Evolutionary conservation across 1,140 invertebrate species (phyloP).

Genomic region (Formica exsecta): DNA sequence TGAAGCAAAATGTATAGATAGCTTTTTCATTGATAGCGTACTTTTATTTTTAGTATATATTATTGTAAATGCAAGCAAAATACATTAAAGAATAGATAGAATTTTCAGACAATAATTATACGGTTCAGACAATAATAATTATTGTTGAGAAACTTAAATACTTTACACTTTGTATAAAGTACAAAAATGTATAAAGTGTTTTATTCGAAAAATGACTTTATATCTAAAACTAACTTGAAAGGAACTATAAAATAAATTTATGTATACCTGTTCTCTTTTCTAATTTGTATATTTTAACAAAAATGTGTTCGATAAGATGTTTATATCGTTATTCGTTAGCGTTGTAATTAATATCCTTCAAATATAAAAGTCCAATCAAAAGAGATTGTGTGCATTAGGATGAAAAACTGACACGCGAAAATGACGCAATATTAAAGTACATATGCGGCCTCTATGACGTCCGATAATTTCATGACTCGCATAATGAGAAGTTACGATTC

Average conservation of each 20-base stretch:
- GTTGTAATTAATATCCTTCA: no score
- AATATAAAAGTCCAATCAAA: background rate
- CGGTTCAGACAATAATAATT: background rate
- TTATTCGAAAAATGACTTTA: background rate
- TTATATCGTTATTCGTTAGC: background rate
- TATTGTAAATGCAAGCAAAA: background rate
- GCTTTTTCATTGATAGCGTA: background rate
- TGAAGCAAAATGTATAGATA: no score
- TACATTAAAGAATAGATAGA: background rate
- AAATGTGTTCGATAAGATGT: background rate
- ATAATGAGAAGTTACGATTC: conserved; percentile 50
- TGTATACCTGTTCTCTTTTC: background rate
- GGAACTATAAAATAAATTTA: background rate
- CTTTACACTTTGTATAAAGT: background rate
- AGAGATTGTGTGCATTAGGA: background rate
- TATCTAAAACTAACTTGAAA: background rate
- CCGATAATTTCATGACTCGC: conserved; percentile 48
- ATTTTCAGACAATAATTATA: conserved; percentile 12
- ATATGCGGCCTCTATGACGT: background rate
- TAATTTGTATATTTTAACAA: background rate
- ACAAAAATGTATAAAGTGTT: background rate
- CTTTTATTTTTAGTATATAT: background rate
- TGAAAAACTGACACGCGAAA: conserved; percentile 1
- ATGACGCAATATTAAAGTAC: conserved; percentile 1
- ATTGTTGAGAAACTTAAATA: background rate